Percentiles rank a stretch among this genome's conserved stretches.
phyloP scores from a whole-genome alignment of 35 echinoderm and acorn worm species.

The Apostichopus japonicus region DNA sequence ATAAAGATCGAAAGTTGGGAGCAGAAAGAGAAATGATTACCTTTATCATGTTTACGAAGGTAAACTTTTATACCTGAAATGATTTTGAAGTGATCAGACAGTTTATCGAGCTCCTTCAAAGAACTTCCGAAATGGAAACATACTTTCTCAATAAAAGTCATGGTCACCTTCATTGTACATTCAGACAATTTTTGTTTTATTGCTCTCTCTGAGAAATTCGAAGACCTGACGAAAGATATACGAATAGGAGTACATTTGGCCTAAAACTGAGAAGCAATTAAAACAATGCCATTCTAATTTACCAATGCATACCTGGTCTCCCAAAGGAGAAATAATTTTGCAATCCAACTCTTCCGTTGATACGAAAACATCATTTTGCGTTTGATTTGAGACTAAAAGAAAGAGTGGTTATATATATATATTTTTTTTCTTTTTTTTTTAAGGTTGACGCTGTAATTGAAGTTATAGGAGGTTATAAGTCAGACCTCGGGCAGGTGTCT shows the following conservation, averaged over 20 bases:
- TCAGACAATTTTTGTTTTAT: constrained; percentile 9
- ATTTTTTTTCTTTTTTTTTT: background rate
- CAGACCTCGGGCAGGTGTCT: background rate
- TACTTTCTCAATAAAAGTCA: constrained; percentile 11
- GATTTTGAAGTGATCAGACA: too few relatives aligned
- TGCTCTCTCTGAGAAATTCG: constrained; percentile 11
- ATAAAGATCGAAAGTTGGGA: too few relatives aligned
- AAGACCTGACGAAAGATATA: constrained; percentile 18
- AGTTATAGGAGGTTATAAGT: background rate
- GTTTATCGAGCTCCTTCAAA: background rate
- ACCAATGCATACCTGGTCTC: constrained; percentile 13
- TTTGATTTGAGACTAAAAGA: background rate
- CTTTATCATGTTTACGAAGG: too few relatives aligned
- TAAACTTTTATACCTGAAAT: too few relatives aligned
- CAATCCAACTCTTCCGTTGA: constrained; percentile 24
- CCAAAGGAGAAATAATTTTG: constrained; percentile 36
- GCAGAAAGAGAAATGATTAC: too few relatives aligned
- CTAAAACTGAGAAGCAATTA: background rate
- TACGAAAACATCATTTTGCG: constrained; percentile 1
- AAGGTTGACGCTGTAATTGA: background rate
- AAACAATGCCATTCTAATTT: constrained; percentile 30
- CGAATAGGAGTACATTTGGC: background rate
- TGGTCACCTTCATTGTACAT: constrained; percentile 10
- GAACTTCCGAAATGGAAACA: background rate
- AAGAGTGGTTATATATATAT: background rate